Evolutionary conservation across 2,113 vertebrate species (phyloP).

Genomic region (Sapajus apella): DNA sequence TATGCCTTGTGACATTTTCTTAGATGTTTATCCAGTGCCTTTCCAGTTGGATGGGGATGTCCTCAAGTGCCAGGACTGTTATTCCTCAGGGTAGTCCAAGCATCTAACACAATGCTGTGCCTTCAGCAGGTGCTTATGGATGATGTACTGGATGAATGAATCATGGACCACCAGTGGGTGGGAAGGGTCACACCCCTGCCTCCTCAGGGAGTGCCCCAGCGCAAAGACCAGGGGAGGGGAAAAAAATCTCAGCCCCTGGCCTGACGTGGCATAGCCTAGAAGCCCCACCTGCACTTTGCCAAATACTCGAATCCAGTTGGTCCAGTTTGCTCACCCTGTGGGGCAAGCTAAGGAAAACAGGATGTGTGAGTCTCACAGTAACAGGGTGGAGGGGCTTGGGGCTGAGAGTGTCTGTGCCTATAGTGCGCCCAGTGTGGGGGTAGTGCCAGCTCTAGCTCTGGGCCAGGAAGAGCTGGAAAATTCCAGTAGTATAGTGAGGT

Average conservation of each 20-base stretch:
- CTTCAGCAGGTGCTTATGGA: slow-evolving; percentile 12
- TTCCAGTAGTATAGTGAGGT: neutral
- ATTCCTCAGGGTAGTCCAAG: neutral
- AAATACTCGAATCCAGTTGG: slow-evolving; percentile 50
- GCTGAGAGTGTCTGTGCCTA: neutral
- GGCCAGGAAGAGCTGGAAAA: neutral
- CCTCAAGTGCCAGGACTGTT: neutral
- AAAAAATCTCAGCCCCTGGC: neutral
- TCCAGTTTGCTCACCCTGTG: slow-evolving; percentile 52
- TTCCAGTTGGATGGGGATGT: neutral
- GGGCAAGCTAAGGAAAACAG: slow-evolving; percentile 63
- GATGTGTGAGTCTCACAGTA: neutral
- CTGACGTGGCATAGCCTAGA: neutral
- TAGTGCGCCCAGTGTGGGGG: no score
- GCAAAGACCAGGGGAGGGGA: neutral
- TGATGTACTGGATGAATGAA: neutral
- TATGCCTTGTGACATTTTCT: neutral
- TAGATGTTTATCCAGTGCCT: neutral
- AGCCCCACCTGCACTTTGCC: neutral
- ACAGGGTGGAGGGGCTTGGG: slow-evolving; percentile 50
- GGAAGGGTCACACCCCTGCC: neutral
- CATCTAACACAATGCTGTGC: neutral
- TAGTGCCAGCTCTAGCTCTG: neutral
- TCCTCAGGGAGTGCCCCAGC: neutral
- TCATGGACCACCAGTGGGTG: neutral